phyloP scores from a whole-genome alignment of 1,140 invertebrate genomes.

The Drosophila truncata region DNA sequence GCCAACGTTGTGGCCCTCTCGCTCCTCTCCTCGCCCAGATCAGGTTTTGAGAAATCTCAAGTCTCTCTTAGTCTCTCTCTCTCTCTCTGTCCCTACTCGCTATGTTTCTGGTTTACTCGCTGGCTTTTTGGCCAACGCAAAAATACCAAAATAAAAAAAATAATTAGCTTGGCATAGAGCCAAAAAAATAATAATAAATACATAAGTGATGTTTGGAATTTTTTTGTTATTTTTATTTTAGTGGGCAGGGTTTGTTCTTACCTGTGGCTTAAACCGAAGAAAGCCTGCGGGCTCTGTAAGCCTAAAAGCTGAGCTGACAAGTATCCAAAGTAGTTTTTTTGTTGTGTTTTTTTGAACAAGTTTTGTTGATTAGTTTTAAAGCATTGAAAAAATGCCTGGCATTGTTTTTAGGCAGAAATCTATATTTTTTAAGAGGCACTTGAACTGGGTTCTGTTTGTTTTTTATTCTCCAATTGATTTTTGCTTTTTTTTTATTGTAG shows the following conservation, averaged over 20 bases:
- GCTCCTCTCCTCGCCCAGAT: slow-evolving; percentile 13
- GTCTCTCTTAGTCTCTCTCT: slow-evolving; percentile 22
- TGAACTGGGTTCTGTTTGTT: slow-evolving; percentile 28
- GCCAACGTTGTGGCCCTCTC: slow-evolving; percentile 60
- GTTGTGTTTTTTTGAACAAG: slow-evolving; percentile 39
- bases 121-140: slow-evolving; percentile 73
- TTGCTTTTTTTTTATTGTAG: slow-evolving; percentile 1
- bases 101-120: slow-evolving; percentile 51
- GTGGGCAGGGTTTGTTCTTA: slow-evolving; percentile 64
- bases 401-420: slow-evolving; percentile 27
- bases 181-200: slow-evolving; percentile 15
- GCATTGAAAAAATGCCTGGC: slow-evolving; percentile 21
- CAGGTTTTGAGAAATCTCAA: slow-evolving; percentile 48
- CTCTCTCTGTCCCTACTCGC: slow-evolving; percentile 54
- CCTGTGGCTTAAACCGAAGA: slow-evolving; percentile 64
- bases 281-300: slow-evolving; percentile 49
- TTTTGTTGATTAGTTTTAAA: slow-evolving; percentile 44
- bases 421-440: slow-evolving; percentile 23
- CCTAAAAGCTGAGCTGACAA: slow-evolving; percentile 55
- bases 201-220: slow-evolving; percentile 36
- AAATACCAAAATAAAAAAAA: slow-evolving; percentile 55
- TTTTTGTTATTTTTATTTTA: slow-evolving; percentile 28
- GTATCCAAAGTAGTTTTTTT: slow-evolving; percentile 59
- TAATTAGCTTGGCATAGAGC: slow-evolving; percentile 66
- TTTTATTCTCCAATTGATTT: slow-evolving; percentile 1